phyloP scores from a whole-genome alignment of 2,797 vertebrate genomes.

The Darevskia mixta region DNA sequence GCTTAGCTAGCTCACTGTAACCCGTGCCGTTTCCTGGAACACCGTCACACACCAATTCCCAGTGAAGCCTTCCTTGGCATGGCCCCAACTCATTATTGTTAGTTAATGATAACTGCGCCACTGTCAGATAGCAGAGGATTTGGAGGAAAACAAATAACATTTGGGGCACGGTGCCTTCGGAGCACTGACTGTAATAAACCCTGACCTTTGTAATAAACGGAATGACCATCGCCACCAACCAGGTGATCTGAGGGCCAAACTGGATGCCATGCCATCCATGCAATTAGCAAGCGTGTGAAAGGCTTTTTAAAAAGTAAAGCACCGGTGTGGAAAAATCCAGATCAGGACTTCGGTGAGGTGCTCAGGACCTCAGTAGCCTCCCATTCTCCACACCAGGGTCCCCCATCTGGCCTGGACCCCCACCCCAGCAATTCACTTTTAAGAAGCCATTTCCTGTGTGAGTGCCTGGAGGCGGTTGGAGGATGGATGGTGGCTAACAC shows the following conservation, averaged over 20 bases:
- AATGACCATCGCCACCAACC: neutral
- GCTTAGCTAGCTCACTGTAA: neutral
- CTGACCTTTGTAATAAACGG: neutral
- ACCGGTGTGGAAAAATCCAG: neutral
- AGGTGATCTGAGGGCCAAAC: neutral
- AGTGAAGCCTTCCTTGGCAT: conserved; percentile 48
- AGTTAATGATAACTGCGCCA: conserved; percentile 38
- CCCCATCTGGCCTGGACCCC: neutral
- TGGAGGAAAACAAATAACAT: conserved; percentile 3
- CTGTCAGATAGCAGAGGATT: neutral
- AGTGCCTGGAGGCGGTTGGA: no score
- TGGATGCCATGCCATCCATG: neutral
- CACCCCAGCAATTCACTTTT: neutral
- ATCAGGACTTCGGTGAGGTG: neutral
- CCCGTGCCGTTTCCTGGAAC: conserved; percentile 38
- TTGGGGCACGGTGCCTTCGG: neutral
- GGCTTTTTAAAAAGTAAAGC: neutral
- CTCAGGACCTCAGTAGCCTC: no score
- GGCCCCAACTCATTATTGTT: conserved; percentile 34
- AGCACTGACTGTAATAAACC: neutral
- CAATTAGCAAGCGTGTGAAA: neutral
- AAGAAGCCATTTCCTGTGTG: no score
- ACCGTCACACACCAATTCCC: conserved; percentile 44
- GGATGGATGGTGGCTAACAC: no score
- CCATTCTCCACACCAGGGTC: neutral